Conservation (phyloP, 2,113 vertebrate species). For the Diadophis punctatus region DNA sequence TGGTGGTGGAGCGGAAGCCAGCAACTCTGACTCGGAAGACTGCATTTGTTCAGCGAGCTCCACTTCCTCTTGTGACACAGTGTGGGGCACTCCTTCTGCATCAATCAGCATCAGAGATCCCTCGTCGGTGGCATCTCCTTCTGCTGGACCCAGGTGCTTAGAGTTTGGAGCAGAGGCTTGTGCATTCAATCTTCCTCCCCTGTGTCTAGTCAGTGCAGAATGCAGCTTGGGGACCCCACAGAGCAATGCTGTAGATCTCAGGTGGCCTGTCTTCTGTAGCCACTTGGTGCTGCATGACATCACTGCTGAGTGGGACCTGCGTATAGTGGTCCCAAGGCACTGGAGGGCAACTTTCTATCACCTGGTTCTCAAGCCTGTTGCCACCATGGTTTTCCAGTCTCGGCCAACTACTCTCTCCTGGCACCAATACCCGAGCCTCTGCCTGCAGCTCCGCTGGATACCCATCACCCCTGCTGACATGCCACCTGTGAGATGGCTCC, state of each 20-base stretch:
- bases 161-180: background rate
- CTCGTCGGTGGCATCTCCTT: conserved; percentile 9
- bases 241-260: conserved; percentile 7
- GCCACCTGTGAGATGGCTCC: conserved; percentile 18
- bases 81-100: conserved; percentile 66
- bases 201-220: background rate
- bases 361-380: conserved; percentile 18
- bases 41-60: background rate
- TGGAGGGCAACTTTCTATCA: conserved; percentile 21
- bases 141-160: background rate
- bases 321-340: background rate
- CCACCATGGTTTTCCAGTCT: conserved; percentile 1
- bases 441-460: conserved; percentile 1
- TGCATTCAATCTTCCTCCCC: background rate
- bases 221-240: conserved; percentile 12
- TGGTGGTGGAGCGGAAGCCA: conserved; percentile 44
- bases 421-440: background rate
- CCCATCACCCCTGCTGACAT: conserved; percentile 1
- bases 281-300: background rate
- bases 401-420: conserved; percentile 7
- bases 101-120: conserved; percentile 60
- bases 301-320: background rate
- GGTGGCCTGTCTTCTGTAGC: background rate
- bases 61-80: conserved; percentile 41
- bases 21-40: conserved; percentile 1